Conservation (phyloP, 2,113 vertebrate genomes). For the Castor canadensis region DNA sequence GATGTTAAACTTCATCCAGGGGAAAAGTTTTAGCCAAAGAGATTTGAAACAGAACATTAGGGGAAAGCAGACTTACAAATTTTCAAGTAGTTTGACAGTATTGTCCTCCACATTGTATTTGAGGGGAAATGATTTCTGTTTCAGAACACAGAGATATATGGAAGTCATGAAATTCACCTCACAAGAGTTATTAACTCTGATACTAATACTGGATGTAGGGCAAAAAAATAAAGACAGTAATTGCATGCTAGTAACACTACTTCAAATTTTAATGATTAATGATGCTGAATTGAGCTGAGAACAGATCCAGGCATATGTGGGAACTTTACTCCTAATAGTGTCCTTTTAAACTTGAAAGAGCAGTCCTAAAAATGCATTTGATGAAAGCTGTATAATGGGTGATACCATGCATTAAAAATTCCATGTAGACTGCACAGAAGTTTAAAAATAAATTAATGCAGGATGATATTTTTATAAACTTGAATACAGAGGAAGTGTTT, state of each 20-base stretch:
- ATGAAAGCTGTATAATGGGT: background rate
- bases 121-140: background rate
- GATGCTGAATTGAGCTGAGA: background rate
- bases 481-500: background rate
- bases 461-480: background rate
- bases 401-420: background rate
- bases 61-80: background rate
- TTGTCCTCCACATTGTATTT: background rate
- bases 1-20: background rate
- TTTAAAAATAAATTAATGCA: background rate
- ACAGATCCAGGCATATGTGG: background rate
- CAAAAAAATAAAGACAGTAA: background rate
- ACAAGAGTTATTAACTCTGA: background rate
- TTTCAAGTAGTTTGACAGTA: background rate
- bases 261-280: background rate
- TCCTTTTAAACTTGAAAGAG: background rate
- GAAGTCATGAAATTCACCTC: background rate
- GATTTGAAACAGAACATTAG: background rate
- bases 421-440: background rate
- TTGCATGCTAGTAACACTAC: background rate
- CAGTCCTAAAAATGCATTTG: background rate
- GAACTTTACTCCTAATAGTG: background rate
- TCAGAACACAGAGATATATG: background rate
- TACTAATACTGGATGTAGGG: background rate
- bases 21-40: background rate